phyloP scores from a whole-genome alignment of 2,113 vertebrate species.

The Illadopsis cleaveri region DNA sequence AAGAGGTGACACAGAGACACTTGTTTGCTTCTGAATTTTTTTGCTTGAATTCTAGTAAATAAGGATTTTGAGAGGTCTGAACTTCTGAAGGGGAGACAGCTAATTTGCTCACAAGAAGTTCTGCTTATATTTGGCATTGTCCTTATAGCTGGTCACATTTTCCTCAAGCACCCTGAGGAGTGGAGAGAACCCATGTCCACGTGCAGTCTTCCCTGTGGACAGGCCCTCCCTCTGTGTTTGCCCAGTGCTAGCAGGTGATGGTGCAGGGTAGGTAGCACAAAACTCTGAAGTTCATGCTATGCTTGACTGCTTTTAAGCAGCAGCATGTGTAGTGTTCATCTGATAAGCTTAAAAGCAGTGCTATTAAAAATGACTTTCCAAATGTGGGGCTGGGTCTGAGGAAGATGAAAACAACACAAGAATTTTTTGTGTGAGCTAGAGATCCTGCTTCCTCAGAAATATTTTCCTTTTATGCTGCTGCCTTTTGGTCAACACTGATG shows the following conservation, averaged over 20 bases:
- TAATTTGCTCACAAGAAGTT: not conserved
- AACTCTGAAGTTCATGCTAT: not conserved
- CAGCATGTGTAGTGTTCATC: not conserved
- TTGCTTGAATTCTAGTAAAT: not conserved
- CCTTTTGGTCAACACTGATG: not conserved
- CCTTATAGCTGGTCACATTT: not conserved
- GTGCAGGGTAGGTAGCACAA: not conserved
- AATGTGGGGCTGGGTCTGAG: not conserved
- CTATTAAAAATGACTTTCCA: not conserved
- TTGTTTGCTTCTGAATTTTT: not conserved
- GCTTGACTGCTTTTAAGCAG: not conserved
- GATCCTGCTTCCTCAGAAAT: not conserved
- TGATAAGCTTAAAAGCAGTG: not conserved
- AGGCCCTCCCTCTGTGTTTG: not conserved
- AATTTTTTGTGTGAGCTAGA: not conserved
- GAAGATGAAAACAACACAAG: not conserved
- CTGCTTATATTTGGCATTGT: not conserved
- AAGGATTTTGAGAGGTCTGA: not conserved
- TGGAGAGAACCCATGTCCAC: not conserved
- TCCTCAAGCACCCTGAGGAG: not conserved
- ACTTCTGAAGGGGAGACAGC: not conserved
- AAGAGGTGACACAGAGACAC: not conserved
- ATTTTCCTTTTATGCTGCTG: not conserved
- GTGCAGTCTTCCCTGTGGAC: not conserved
- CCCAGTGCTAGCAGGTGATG: not conserved